Evolutionary conservation across 2,888 invertebrate genomes (phyloP).

Genomic region (Hypolimnas misippus): DNA sequence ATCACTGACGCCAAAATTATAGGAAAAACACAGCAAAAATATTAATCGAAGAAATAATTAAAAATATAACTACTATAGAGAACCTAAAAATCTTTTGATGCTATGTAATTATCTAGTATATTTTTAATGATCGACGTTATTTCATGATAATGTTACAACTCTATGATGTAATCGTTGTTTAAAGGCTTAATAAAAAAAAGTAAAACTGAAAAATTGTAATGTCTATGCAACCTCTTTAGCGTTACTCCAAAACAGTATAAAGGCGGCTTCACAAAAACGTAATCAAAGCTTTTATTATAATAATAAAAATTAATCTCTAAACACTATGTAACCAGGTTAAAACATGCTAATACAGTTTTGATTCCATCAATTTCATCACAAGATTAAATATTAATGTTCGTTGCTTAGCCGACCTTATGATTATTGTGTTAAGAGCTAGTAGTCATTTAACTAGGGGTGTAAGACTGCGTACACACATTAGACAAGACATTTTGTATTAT

Average conservation of each 20-base stretch:
- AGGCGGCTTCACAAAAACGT: neutral
- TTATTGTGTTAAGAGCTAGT: constrained; percentile 20
- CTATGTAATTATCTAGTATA: too few relatives aligned
- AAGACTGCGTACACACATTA: constrained; percentile 6
- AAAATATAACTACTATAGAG: too few relatives aligned
- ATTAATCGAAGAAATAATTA: too few relatives aligned
- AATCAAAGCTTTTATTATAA: constrained; percentile 1
- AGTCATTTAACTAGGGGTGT: constrained; percentile 4
- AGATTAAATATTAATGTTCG: constrained; percentile 7
- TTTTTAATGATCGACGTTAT: too few relatives aligned
- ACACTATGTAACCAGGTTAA: constrained; percentile 25
- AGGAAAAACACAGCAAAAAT: too few relatives aligned
- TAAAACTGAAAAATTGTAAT: too few relatives aligned
- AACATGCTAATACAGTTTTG: constrained; percentile 32
- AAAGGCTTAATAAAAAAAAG: too few relatives aligned
- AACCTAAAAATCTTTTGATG: too few relatives aligned
- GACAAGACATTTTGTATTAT: constrained; percentile 3
- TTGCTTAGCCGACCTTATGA: constrained; percentile 23
- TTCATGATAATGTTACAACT: too few relatives aligned
- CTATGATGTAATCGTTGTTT: too few relatives aligned
- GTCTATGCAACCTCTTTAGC: too few relatives aligned
- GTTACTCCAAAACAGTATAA: neutral
- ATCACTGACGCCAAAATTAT: too few relatives aligned
- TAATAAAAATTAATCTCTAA: constrained; percentile 22
- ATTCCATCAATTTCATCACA: constrained; percentile 27